Conservation (phyloP, 2,888 invertebrate genomes). For the Ochropacha duplaris region DNA sequence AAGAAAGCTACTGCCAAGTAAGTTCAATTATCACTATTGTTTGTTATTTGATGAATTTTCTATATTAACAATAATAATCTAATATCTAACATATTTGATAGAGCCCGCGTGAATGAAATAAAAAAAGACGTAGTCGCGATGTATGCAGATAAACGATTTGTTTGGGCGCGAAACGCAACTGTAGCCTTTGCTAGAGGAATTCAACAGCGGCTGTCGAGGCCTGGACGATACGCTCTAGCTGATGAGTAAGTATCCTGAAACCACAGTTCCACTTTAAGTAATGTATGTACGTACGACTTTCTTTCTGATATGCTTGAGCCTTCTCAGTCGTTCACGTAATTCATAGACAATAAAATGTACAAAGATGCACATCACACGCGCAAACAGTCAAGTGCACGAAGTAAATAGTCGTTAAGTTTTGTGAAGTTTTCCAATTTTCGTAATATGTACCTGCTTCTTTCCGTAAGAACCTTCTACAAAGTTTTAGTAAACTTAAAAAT, state of each 20-base stretch:
- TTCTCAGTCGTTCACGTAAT: neutral
- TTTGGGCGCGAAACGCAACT: conserved; percentile 72
- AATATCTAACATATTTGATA: conserved; percentile 11
- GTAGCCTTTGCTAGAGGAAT: conserved; percentile 70
- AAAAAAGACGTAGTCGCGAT: conserved; percentile 58
- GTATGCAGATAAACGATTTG: conserved; percentile 57
- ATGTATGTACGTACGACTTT: too few species aligned
- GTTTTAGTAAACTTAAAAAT: too few species aligned
- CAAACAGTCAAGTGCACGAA: too few species aligned
- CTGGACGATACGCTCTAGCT: conserved; percentile 58
- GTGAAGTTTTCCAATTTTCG: too few species aligned
- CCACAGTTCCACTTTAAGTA: neutral
- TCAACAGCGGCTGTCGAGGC: conserved; percentile 59
- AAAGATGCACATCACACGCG: too few species aligned
- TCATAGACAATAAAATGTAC: too few species aligned
- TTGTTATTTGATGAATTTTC: neutral
- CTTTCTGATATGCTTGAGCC: too few species aligned
- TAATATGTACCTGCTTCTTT: too few species aligned
- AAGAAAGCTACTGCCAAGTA: conserved; percentile 50
- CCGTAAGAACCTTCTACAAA: too few species aligned
- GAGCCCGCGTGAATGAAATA: conserved; percentile 44
- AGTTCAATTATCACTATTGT: conserved; percentile 5
- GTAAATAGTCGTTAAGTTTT: too few species aligned
- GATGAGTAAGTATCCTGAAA: conserved; percentile 55
- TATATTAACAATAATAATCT: too few species aligned